Percentiles rank a stretch among this genome's conserved stretches.
Conservation (phyloP, 2,797 vertebrate genomes). For the Oryzias dopingdopingensis region DNA sequence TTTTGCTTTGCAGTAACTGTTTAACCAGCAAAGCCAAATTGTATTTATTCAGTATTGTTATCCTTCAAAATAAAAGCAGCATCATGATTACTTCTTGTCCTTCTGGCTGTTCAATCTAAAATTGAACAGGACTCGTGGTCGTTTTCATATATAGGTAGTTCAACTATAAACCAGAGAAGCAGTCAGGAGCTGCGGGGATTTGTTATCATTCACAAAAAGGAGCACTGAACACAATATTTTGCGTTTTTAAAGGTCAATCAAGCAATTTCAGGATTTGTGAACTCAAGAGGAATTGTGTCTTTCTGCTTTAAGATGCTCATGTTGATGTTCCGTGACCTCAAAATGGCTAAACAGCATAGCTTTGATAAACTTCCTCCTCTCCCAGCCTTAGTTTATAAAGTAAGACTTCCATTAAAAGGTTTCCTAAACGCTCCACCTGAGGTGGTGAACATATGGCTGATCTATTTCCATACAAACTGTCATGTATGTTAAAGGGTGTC, state of each 20-base stretch:
- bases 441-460: constrained; percentile 62
- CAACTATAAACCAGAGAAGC: constrained; percentile 1
- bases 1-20: neutral
- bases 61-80: constrained; percentile 11
- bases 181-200: constrained; percentile 21
- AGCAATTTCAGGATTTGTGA: neutral
- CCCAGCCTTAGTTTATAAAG: constrained; percentile 51
- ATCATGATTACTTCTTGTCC: neutral
- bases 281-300: too few relatives aligned
- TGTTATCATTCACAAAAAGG: constrained; percentile 14
- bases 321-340: too few relatives aligned
- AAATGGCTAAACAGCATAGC: too few relatives aligned
- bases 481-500: constrained; percentile 50
- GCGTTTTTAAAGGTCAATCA: neutral
- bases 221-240: constrained; percentile 6
- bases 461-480: constrained; percentile 41
- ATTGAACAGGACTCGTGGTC: neutral
- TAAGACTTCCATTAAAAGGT: constrained; percentile 36
- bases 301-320: too few relatives aligned
- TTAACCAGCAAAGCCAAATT: constrained; percentile 1
- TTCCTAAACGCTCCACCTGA: constrained; percentile 58
- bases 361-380: too few relatives aligned
- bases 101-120: constrained; percentile 9
- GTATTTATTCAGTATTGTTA: neutral
- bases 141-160: constrained; percentile 1